These are phyloP conservation scores for Bombus pascuorum DNA, from an alignment of 1,140 invertebrate species.

Conservation along the genomic window DNA sequence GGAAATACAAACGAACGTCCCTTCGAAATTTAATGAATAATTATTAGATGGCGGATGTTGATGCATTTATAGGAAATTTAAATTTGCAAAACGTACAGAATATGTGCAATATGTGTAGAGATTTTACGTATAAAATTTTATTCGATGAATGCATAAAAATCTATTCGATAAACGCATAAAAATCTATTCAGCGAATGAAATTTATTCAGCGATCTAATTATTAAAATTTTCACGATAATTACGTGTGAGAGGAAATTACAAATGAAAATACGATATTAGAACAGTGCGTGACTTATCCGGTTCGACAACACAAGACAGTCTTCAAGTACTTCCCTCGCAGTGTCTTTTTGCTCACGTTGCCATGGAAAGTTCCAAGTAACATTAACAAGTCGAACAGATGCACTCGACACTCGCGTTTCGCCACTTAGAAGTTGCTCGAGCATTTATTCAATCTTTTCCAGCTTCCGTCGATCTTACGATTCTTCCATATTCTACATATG, in stretches of 20 bases:
- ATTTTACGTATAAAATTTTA: too few species aligned
- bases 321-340: too few species aligned
- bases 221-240: background rate
- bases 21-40: background rate
- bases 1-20: too few species aligned
- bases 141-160: too few species aligned
- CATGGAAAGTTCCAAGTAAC: background rate
- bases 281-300: too few species aligned
- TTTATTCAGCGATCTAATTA: too few species aligned
- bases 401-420: background rate
- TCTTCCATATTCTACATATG: background rate
- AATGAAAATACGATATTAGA: background rate
- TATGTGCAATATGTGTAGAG: background rate
- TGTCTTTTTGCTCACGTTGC: background rate
- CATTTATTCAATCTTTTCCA: slow-evolving; percentile 20
- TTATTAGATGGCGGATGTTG: background rate
- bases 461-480: background rate
- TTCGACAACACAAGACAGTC: too few species aligned
- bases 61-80: background rate
- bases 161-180: background rate
- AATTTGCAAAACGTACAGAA: background rate
- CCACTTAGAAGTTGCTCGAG: slow-evolving; percentile 3
- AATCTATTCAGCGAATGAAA: background rate
- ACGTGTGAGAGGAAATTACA: background rate
- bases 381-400: slow-evolving; percentile 15